A percentile compares a stretch with the other conserved stretches of the same genome.
These are phyloP conservation scores for Cavia porcellus DNA, from an alignment of 2,113 vertebrate species.

Conservation along the genomic window DNA sequence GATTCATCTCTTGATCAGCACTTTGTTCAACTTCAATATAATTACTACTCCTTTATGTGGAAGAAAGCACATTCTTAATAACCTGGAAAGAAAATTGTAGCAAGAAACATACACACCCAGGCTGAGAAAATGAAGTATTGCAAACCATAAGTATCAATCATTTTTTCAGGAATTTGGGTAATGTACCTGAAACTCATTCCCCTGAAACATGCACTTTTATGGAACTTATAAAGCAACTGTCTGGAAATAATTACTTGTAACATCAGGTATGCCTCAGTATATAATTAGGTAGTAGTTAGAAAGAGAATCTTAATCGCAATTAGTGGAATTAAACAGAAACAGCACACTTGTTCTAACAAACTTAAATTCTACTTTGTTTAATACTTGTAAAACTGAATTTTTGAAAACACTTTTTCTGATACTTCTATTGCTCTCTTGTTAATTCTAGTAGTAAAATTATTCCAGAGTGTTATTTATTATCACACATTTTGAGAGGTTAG, in stretches of 20 bases:
- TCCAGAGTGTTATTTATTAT: background rate
- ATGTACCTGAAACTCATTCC: background rate
- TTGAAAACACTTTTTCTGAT: background rate
- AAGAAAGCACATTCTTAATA: constrained; percentile 25
- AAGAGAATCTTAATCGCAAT: background rate
- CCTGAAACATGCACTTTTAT: background rate
- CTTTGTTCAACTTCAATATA: background rate
- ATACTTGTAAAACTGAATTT: background rate
- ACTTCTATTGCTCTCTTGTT: background rate
- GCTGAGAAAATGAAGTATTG: background rate
- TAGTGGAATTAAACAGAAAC: background rate
- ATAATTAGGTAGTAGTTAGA: background rate
- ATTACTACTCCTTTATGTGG: background rate
- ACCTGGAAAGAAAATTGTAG: background rate
- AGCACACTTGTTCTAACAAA: background rate
- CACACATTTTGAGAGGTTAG: background rate
- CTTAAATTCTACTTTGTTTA: background rate
- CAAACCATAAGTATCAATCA: background rate
- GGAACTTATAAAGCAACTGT: background rate
- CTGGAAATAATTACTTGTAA: background rate
- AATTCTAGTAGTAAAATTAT: background rate
- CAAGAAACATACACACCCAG: background rate
- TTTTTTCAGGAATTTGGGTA: background rate
- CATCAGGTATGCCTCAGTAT: background rate
- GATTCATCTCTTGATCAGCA: background rate